These are phyloP conservation scores for Gymnobelideus leadbeateri DNA, from an alignment of 2,113 vertebrate genomes.

Conservation along the genomic window DNA sequence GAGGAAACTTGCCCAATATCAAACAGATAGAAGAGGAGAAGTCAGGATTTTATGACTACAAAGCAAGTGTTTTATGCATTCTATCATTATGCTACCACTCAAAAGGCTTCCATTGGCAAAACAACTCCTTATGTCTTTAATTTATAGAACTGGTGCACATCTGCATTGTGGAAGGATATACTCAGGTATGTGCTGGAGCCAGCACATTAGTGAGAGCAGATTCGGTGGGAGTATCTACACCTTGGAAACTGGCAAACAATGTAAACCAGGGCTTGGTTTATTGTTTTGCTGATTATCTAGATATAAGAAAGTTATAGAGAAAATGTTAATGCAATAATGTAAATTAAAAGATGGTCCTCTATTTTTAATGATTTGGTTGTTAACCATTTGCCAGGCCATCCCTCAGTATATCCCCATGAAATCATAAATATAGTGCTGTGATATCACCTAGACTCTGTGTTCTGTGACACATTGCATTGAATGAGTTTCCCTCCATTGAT, in stretches of 20 bases:
- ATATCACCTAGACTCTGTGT: not conserved
- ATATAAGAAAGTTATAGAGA: not conserved
- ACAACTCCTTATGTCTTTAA: not conserved
- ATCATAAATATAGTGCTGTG: not conserved
- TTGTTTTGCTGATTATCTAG: not conserved
- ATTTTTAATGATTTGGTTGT: not conserved
- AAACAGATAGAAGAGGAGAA: not conserved
- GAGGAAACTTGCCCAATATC: not conserved
- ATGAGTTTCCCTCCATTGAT: not conserved
- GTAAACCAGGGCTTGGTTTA: not conserved
- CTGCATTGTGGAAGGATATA: not conserved
- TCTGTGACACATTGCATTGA: not conserved
- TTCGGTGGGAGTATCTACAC: not conserved
- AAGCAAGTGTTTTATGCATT: not conserved
- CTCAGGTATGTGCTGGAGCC: not conserved
- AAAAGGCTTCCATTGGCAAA: not conserved
- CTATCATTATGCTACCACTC: not conserved
- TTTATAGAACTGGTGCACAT: not conserved
- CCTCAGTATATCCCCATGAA: not conserved
- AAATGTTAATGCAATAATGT: not conserved
- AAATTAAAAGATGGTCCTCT: not conserved
- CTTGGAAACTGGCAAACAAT: not conserved
- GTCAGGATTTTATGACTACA: not conserved
- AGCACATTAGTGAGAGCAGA: not conserved
- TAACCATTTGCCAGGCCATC: not conserved